Evolutionary conservation across 2,888 invertebrate genomes (phyloP).

Genomic region (Choreutis nemorana): DNA sequence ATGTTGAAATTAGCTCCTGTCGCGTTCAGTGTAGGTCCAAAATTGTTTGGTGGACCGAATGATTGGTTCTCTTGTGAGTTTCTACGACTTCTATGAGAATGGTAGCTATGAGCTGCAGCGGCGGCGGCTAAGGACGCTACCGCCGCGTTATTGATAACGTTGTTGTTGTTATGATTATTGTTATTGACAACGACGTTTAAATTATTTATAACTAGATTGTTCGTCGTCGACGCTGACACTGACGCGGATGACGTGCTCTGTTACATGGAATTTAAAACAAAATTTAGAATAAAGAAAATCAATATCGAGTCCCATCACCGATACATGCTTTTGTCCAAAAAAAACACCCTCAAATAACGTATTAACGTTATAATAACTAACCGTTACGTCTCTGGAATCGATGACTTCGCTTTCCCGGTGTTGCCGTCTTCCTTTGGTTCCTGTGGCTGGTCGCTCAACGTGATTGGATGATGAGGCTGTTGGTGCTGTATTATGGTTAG

Average conservation of each 20-base stretch:
- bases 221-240: constrained; percentile 57
- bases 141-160: constrained; percentile 59
- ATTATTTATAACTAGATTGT: constrained; percentile 61
- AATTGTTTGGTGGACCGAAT: constrained; percentile 40
- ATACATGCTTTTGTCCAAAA: background rate
- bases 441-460: constrained; percentile 41
- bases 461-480: constrained; percentile 38
- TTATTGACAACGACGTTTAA: constrained; percentile 61
- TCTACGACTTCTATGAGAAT: constrained; percentile 51
- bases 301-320: too few species aligned
- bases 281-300: too few species aligned
- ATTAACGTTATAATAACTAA: constrained; percentile 12
- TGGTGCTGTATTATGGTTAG: constrained; percentile 17
- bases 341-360: background rate
- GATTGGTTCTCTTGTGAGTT: constrained; percentile 56
- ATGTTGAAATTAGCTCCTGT: constrained; percentile 49
- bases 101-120: constrained; percentile 58
- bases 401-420: constrained; percentile 44
- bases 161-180: constrained; percentile 63
- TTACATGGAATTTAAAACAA: too few species aligned
- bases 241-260: constrained; percentile 57
- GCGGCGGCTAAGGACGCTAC: constrained; percentile 59
- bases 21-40: constrained; percentile 55
- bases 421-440: constrained; percentile 45
- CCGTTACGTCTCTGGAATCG: constrained; percentile 52